Evolutionary conservation across 2,113 vertebrate genomes (phyloP), one percentile per base, ranked within the genome.

Genomic region (Entelurus aequoreus): DNA sequence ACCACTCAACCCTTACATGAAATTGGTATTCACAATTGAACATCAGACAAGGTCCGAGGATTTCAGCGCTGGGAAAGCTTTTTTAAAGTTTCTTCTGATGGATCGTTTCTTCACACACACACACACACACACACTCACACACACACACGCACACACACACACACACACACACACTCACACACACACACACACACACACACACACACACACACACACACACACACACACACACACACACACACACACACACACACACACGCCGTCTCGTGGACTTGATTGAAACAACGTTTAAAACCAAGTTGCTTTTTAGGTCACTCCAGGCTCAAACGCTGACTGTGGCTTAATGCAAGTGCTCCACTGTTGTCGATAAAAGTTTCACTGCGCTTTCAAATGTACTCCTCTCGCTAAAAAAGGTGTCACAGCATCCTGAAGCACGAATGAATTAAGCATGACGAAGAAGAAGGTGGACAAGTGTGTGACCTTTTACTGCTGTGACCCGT

Each of bases 391-490:
- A 50, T 55, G 60, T 60, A 52, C 60, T 68, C 62, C 48, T 52
- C 19, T 54, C 19, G 65, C 47, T 9, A 62, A 67, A 81, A 81
- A 77, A 71, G 28, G 67, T 73, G 77, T 77, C 60, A 36, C 66
- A 36, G 56, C 56, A 60, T 56, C 40, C 40, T 54, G 54, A 77
- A 78, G 66, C 62, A 54, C 40, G 11, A 57, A 83, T 86, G 78
- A 86, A 88, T 88, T 72, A 86, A 76, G 70, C 21, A 84, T 84
- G 85, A 72, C 35, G 58, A 48, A 68, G 70, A 63, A 37, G 61
- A 48, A 6, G 46, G 37, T 28, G 6, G 71, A n/a, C 40, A 21
- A 56, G 60, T 62, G 59, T 48, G 74, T 72, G 74, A 74, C 70
- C 78, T 74, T 77, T 72, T 66, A 65, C 59, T 62, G 62, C 72